Base-by-base conservation (phyloP, 2,113 vertebrate species). In the Vanacampus margaritifer region DNA sequence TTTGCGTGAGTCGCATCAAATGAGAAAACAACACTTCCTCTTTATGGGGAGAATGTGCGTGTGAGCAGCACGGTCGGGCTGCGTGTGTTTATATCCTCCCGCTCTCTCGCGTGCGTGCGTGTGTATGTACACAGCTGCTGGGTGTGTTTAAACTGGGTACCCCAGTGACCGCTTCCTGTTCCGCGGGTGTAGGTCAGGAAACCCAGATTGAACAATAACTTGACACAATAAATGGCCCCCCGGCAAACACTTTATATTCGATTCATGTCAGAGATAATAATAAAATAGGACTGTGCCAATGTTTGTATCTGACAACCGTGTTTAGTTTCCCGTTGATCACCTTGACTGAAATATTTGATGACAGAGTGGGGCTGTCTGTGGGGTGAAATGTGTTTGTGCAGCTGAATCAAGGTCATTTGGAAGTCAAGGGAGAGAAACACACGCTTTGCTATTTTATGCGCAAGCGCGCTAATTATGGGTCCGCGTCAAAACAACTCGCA, bases 21-120 rank as follows among this genome's bases (percentile, higher is more conserved):
- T 79, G 72, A 85, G 72, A 84, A 84, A 86, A 84, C 79, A 83
- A 80, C 78, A 87, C 84, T 90, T 90, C 87, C 86, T 84, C 71
- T 79, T 79, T 63, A 79, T 65, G 58, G 71, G 66, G 50, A 75
- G 79, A 78, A 60, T 70, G 78, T 86, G 72, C 75, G 82, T 86
- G 88, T 83, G 81, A 82, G 69, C 63, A 68, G 72, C 64, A 53
- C 62, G 64, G 64, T 64, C 61, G 79, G 71, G 83, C 69, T 84
- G 61, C 62, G 82, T 67, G 72, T 69, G 48, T 72, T 26, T 69
- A 64, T 81, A 67, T 61, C 23, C 51, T 32, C 14, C 28, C 54
- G 32, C 54, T 32, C 16, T 68, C 74, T 73, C 67, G 39, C 79
- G 59, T 64, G 60, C 53, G 51, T 62, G 60, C 32, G 69, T 43